These are phyloP conservation scores for Tragelaphus scriptus DNA, from an alignment of 2,113 vertebrate genomes.

Conservation along the genomic window DNA sequence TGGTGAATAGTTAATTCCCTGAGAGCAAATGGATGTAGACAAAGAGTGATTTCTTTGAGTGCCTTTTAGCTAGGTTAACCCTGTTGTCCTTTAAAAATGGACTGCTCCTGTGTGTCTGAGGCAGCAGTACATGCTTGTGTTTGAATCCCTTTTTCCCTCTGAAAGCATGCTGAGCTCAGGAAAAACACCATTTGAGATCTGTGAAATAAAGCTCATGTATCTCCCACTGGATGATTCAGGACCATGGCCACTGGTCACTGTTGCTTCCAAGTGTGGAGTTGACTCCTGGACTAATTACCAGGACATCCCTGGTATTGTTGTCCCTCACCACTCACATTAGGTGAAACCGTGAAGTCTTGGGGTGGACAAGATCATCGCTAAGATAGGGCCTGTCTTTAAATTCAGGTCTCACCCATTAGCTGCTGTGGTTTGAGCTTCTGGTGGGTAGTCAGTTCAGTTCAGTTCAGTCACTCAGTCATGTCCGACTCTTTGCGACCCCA, in stretches of 20 bases:
- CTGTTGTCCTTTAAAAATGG: background rate
- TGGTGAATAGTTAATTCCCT: background rate
- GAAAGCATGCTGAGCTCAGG: background rate
- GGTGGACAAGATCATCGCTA: background rate
- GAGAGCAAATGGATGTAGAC: background rate
- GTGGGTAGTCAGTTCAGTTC: background rate
- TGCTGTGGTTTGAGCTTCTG: background rate
- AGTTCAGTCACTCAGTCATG: too few species aligned
- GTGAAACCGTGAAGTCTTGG: background rate
- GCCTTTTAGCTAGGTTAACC: background rate
- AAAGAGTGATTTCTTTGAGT: background rate
- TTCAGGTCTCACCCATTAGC: background rate
- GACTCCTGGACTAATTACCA: background rate
- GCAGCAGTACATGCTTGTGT: background rate
- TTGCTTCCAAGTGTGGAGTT: background rate
- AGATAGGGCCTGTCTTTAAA: background rate
- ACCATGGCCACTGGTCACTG: background rate
- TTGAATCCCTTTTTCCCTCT: background rate
- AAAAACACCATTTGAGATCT: background rate
- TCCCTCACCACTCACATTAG: rapidly evolving
- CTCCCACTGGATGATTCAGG: background rate
- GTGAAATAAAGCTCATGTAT: background rate
- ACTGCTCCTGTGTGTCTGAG: background rate
- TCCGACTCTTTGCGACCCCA: too few species aligned
- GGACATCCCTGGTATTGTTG: background rate